Conservation (phyloP, 2,113 vertebrate genomes). For the Taurulus bubalis region DNA sequence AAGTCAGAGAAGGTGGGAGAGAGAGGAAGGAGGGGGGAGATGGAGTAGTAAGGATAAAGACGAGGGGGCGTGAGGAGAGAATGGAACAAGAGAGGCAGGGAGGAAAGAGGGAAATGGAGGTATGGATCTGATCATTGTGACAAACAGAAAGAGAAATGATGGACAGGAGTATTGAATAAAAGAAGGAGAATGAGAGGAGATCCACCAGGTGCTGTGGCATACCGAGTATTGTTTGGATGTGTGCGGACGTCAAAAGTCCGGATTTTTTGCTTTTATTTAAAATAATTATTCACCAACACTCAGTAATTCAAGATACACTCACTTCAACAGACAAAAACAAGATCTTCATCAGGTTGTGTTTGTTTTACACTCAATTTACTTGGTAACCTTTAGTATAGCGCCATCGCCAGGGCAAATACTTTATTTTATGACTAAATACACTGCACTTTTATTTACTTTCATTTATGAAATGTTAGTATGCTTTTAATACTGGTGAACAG, state of each 20-base stretch:
- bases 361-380: not conserved
- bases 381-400: not conserved
- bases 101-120: conserved; percentile 9
- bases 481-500: not conserved
- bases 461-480: not conserved
- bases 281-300: not conserved
- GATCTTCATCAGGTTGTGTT: not conserved
- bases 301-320: not conserved
- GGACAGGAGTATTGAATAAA: not conserved
- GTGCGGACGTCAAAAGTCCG: not conserved
- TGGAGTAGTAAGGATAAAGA: conserved; percentile 42
- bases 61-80: conserved; percentile 37
- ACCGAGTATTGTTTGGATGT: not conserved
- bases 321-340: not conserved
- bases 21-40: conserved; percentile 27
- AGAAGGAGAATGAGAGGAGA: not conserved
- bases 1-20: conserved; percentile 58
- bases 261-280: not conserved
- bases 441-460: not conserved
- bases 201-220: too few species aligned
- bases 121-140: conserved; percentile 6
- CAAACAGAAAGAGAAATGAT: not conserved
- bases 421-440: too few species aligned
- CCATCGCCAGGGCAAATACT: not conserved
- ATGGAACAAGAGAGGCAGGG: conserved; percentile 32